A percentile compares a stretch with the other conserved stretches of the same genome.
These are phyloP conservation scores for Adelphocoris suturalis DNA, from an alignment of 2,888 invertebrate genomes.

Conservation along the genomic window DNA sequence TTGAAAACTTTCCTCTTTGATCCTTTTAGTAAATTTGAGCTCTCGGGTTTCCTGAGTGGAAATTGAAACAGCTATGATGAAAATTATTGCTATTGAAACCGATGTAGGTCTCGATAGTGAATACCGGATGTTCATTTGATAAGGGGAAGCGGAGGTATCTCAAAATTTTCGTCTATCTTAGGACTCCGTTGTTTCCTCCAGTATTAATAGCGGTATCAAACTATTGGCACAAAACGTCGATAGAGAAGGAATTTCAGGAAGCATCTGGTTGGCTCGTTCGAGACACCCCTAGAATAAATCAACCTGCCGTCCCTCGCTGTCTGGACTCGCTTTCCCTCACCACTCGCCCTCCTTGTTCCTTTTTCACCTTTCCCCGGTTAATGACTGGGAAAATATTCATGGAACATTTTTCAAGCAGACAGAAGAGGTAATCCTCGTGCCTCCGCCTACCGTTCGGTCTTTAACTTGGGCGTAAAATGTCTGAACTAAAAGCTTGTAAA, in stretches of 20 bases:
- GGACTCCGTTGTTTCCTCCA: not conserved
- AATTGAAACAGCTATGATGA: too few relatives aligned
- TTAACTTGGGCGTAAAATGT: constrained; percentile 31
- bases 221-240: constrained; percentile 19
- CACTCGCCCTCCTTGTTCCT: not conserved
- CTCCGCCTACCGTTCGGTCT: constrained; percentile 20
- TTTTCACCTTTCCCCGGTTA: constrained; percentile 17
- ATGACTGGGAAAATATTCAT: constrained; percentile 60
- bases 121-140: too few relatives aligned
- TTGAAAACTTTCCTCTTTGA: too few relatives aligned
- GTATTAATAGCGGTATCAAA: constrained; percentile 10
- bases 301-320: constrained; percentile 46
- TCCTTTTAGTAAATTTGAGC: too few relatives aligned
- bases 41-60: too few relatives aligned
- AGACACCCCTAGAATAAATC: constrained; percentile 34
- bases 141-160: too few relatives aligned
- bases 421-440: constrained; percentile 31
- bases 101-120: too few relatives aligned
- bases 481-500: constrained; percentile 38
- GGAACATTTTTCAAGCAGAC: constrained; percentile 56
- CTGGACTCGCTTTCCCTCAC: not conserved
- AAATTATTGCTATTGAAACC: too few relatives aligned
- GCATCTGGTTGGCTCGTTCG: not conserved
- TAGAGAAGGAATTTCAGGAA: constrained; percentile 26
- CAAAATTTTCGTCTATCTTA: not conserved